phyloP scores from a whole-genome alignment of 2,113 vertebrate genomes.

The Macaca nemestrina region DNA sequence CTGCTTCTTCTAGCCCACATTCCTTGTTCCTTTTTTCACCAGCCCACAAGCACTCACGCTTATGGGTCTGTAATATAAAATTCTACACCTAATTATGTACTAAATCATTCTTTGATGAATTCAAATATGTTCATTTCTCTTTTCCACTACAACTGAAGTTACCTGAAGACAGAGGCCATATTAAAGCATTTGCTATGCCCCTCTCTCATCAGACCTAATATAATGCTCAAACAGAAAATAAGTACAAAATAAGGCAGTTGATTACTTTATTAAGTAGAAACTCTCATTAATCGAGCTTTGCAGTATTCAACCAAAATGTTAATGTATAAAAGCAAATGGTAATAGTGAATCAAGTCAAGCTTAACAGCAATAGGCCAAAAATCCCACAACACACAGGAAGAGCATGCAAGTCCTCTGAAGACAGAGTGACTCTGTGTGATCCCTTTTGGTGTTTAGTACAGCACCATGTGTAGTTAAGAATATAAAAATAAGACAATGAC shows the following conservation, averaged over 20 bases:
- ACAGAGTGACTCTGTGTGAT: not conserved
- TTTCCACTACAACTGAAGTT: not conserved
- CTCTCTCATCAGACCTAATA: not conserved
- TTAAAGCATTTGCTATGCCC: not conserved
- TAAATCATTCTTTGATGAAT: not conserved
- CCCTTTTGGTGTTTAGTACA: not conserved
- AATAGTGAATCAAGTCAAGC: not conserved
- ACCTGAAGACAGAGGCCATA: not conserved
- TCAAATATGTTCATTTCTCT: not conserved
- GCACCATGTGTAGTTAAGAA: not conserved
- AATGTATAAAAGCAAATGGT: not conserved
- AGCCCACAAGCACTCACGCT: not conserved
- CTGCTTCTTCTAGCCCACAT: not conserved
- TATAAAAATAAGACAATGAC: not conserved
- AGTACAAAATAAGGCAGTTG: not conserved
- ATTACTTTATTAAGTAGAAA: not conserved
- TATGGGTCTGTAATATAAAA: not conserved
- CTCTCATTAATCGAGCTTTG: conserved; percentile 18
- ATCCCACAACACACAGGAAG: not conserved
- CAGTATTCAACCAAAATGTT: not conserved
- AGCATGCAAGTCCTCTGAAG: not conserved
- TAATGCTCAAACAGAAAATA: not conserved
- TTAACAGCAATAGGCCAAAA: not conserved
- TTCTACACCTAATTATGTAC: not conserved
- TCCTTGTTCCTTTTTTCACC: not conserved